Evolutionary conservation across 1,140 invertebrate genomes (phyloP), one percentile per base, ranked within the genome.

Genomic region (Spodoptera litura): DNA sequence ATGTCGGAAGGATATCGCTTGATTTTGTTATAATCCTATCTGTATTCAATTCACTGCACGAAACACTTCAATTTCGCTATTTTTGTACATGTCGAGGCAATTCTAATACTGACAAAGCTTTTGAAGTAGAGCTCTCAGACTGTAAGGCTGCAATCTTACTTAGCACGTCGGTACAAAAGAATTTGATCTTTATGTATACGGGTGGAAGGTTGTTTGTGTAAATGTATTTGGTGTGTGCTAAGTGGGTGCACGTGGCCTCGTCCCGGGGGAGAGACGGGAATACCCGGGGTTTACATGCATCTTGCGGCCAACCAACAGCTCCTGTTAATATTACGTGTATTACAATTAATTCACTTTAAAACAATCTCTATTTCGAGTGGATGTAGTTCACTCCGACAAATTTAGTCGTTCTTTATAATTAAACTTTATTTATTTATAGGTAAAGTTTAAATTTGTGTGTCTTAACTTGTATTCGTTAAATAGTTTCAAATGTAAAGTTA

Each of bases 281-380:
- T 85, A 89, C 86, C 83, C 86, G 74, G 87, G 87, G 85, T 86
- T 91, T 89, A 89, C 87, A 87, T 94, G 90, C 90, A 92, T 90
- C 88, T 92, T 90, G 89, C 78, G 89, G 88, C 83, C 71, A 89
- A 92, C 91, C 89, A 81, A 81, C 79, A 88, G 77, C 86, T 85
- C 84, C 83, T 87, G 90, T 89, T 93, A 88, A 89, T 93, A 91
- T 90, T 85, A 89, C 85, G 85, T 87, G 85, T 89, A 89, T 90
- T 89, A 92, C 87, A 89, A 90, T 93, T 91, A 89, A 90, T 90
- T 90, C 79, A 86, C 74, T 89, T 90, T 88, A 86, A 85, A 90
- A 87, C 85, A 81, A 82, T 83, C 81, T 82, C 81, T 75, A 81
- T 71, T 84, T 83, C 64, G 70, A 74, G 68, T 84, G 58, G 44